A percentile compares a stretch with the other conserved stretches of the same genome.
Evolutionary conservation across 2,113 vertebrate genomes (phyloP).

Genomic region (Polypterus senegalus): DNA sequence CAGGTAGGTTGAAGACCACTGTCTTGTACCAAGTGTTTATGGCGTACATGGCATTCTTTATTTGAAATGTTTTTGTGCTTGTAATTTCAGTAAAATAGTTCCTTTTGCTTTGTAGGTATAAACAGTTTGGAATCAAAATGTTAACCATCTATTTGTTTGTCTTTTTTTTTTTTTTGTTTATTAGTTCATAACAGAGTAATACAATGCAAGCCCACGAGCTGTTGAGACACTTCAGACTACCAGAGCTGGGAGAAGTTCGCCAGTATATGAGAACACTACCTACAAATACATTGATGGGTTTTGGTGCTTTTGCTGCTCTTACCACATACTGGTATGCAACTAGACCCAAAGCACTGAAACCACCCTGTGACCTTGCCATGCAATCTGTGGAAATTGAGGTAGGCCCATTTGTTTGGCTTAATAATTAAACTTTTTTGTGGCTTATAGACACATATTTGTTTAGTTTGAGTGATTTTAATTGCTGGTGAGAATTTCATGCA

Average conservation of each 20-base stretch:
- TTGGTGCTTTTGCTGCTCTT: slow-evolving; percentile 81
- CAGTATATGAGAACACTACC: slow-evolving; percentile 77
- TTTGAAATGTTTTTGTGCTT: no score
- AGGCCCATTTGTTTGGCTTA: slow-evolving; percentile 23
- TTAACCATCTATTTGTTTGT: background rate
- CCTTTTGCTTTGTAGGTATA: background rate
- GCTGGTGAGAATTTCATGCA: no score
- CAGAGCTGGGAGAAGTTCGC: slow-evolving; percentile 76
- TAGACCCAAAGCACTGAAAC: slow-evolving; percentile 72
- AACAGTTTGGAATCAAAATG: background rate
- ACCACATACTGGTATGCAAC: slow-evolving; percentile 91
- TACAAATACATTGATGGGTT: slow-evolving; percentile 79
- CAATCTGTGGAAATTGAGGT: slow-evolving; percentile 82
- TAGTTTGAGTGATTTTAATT: no score
- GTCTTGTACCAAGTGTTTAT: no score
- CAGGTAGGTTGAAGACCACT: no score
- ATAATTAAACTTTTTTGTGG: background rate
- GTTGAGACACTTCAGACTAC: slow-evolving; percentile 74
- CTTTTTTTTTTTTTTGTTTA: slow-evolving; percentile 2
- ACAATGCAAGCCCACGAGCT: slow-evolving; percentile 82
- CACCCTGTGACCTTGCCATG: slow-evolving; percentile 73
- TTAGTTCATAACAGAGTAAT: slow-evolving; percentile 20
- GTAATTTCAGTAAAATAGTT: no score
- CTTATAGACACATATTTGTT: background rate
- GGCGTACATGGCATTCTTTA: no score